Base-by-base conservation (phyloP, 2,113 vertebrate genomes). In the Bufo bufo region DNA sequence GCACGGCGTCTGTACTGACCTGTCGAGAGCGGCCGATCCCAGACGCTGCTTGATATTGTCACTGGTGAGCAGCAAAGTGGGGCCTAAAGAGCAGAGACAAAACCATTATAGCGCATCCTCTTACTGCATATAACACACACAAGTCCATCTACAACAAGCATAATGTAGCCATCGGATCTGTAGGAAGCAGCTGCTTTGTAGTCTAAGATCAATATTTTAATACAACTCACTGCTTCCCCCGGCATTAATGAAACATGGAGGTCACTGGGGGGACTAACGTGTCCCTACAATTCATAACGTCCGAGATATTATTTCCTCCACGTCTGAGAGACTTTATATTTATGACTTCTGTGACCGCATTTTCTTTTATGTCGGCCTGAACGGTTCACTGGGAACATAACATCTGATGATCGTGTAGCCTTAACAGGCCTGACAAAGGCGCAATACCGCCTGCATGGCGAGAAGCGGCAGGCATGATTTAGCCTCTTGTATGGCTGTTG, bases 1-100 rank as follows among this genome's bases (percentile, higher is more conserved):
- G 2, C 14, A 12, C 12, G 4, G 2, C 12, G 1, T 74, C 45
- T 13, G 43, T 2, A 88, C 80, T 20, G 85, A 99, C 97, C 96
- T 99, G 95, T 99, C 98, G n/a, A 99, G 94, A 0, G 98, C 97
- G 13, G 97, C 96, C 19, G 95, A 93, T 56, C 98, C 98, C 0
- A 99, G 95, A 19, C 94, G 94, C 91, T 97, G 96, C 89, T 96
- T 98, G 91, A 98, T 96, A 94, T 93, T 96, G 90, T 98, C 97
- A 78, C 97, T 99, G 90, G 96, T 99, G 92, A 99, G 95, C 79
- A 98, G 95, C 79, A 97, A 91, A 52, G 95, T 92, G 7, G 97
- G 97, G 78, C 97, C 98, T 99, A 82, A 90, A 90, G 82, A 65
- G 16, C 78, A 86, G n/a, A 80, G 17, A 77, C 56, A 75, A 33